Conservation (phyloP, 2,888 invertebrate species). For the Diaprepes abbreviatus region DNA sequence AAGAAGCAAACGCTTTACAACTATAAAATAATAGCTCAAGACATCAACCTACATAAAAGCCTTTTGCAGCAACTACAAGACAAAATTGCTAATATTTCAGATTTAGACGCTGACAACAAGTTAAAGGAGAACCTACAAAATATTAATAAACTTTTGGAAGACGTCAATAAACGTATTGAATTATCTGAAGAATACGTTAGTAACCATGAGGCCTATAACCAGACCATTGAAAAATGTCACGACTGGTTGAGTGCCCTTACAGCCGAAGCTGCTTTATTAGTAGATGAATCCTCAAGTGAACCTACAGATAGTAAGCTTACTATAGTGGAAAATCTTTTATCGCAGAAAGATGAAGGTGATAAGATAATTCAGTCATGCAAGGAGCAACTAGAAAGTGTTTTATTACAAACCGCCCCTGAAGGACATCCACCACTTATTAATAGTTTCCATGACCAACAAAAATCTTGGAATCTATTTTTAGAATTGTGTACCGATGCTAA, state of each 20-base stretch:
- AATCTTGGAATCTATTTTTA: slow-evolving; percentile 83
- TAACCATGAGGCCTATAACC: slow-evolving; percentile 87
- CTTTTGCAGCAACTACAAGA: slow-evolving; percentile 88
- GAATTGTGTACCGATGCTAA: slow-evolving; percentile 79
- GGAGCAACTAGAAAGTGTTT: slow-evolving; percentile 78
- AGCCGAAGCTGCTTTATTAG: slow-evolving; percentile 82
- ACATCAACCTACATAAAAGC: slow-evolving; percentile 87
- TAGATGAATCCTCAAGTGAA: slow-evolving; percentile 84
- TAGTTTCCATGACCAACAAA: slow-evolving; percentile 81
- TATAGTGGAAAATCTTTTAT: slow-evolving; percentile 81
- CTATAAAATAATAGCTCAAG: slow-evolving; percentile 85
- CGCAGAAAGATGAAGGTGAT: slow-evolving; percentile 82
- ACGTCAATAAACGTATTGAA: slow-evolving; percentile 77
- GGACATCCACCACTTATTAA: slow-evolving; percentile 83
- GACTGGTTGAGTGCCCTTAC: slow-evolving; percentile 87
- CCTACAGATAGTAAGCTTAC: slow-evolving; percentile 81
- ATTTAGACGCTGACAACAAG: slow-evolving; percentile 83
- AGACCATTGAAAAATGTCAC: slow-evolving; percentile 84
- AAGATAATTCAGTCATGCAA: slow-evolving; percentile 79
- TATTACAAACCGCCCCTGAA: slow-evolving; percentile 81
- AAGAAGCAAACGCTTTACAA: slow-evolving; percentile 90
- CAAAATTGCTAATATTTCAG: slow-evolving; percentile 83
- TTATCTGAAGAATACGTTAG: slow-evolving; percentile 79
- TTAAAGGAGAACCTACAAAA: slow-evolving; percentile 80
- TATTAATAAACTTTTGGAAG: slow-evolving; percentile 78